Evolutionary conservation across 1,140 invertebrate species (phyloP), one percentile per base, ranked within the genome.

Genomic region (Micrasema longulum): DNA sequence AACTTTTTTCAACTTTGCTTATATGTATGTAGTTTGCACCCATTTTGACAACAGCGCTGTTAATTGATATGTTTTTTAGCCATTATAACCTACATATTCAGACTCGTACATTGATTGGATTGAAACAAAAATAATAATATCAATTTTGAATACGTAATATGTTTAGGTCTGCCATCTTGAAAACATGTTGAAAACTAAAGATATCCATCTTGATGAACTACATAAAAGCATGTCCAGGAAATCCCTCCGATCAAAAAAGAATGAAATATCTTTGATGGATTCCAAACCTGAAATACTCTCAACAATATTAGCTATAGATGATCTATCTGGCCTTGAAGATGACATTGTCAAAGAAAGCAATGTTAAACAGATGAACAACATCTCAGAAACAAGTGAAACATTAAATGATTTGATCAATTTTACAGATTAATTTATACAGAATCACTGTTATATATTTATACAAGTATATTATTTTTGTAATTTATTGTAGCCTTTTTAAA

Each of bases 131-230:
- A n/a, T n/a, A n/a, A n/a, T n/a, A n/a, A n/a, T n/a, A n/a, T n/a
- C n/a, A n/a, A n/a, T n/a, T n/a, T n/a, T n/a, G n/a, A n/a, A n/a
- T n/a, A n/a, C n/a, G n/a, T n/a, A n/a, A n/a, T n/a, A n/a, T n/a
- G 43, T 77, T 1, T 77, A 83, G 55, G 48, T 84, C 3, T 76
- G 77, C 1, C 86, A 88, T 76, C 79, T 90, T 43, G 88, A 89
- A 76, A 87, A 78, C 71, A 78, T 89, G 47, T 78, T 89, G 12
- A 82, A 83, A 41, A 73, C 87, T 0, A 90, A 89, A 77, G 82
- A 88, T 45, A 83, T 88, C 69, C 83, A 85, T 22, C 89, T 90
- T 62, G 80, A 84, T 0, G 88, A 89, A 72, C 78, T 90, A 57
- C 76, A 63, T 22, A 74, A 71, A 31, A 38, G 62, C 22, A 45